Conservation (phyloP, 2,888 invertebrate genomes). For the Alloplasta piceator region DNA sequence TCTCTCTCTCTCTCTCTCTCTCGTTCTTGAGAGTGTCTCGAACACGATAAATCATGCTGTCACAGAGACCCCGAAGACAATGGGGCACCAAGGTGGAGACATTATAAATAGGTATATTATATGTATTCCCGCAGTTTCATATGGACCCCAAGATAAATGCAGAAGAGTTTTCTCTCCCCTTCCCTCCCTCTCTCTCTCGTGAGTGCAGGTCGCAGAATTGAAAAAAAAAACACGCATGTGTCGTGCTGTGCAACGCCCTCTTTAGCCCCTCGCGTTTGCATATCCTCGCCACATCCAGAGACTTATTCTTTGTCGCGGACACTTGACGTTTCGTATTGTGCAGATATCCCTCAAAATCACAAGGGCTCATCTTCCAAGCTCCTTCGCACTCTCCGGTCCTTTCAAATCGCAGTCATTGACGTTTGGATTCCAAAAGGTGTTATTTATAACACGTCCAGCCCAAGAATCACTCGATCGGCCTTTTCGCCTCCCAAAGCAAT, state of each 20-base stretch:
- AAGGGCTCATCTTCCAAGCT: no score
- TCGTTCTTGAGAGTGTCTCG: slow-evolving; percentile 14
- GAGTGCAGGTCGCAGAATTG: slow-evolving; percentile 61
- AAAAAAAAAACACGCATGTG: slow-evolving; percentile 35
- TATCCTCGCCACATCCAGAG: slow-evolving; percentile 53
- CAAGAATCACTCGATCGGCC: neutral
- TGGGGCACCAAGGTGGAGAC: slow-evolving; percentile 59
- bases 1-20: no score
- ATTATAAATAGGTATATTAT: slow-evolving; percentile 52
- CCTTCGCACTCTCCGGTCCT: no score
- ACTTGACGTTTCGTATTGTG: slow-evolving; percentile 28
- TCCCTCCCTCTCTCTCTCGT: slow-evolving; percentile 7
- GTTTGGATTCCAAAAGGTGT: no score
- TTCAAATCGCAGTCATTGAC: no score
- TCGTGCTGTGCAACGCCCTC: slow-evolving; percentile 32
- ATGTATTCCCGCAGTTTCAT: no score
- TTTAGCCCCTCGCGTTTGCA: slow-evolving; percentile 30
- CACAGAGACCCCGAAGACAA: slow-evolving; percentile 56
- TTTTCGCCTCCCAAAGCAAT: no score
- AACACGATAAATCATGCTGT: slow-evolving; percentile 61
- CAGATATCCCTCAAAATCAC: neutral
- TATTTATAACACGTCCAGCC: slow-evolving; percentile 5
- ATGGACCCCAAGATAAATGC: no score
- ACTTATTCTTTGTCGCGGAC: slow-evolving; percentile 46
- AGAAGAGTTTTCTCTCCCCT: no score